Conservation (phyloP, 2,797 vertebrate species). For the Masticophis lateralis region DNA sequence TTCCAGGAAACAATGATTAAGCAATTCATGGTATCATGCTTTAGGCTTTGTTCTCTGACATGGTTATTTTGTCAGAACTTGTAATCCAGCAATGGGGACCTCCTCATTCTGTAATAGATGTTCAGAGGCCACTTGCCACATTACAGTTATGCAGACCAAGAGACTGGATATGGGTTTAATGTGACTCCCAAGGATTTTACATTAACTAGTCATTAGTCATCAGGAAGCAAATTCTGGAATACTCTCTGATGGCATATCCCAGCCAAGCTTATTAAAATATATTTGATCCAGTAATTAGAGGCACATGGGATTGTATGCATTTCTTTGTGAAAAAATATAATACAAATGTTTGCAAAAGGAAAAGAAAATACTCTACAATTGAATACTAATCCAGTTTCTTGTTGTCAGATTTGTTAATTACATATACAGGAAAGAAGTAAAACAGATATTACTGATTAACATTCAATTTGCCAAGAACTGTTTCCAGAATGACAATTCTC, state of each 20-base stretch:
- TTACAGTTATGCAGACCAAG: background rate
- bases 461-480: conserved; percentile 37
- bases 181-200: background rate
- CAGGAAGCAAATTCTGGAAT: background rate
- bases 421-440: conserved; percentile 29
- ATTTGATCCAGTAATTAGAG: conserved; percentile 13
- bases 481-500: conserved; percentile 44
- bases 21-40: background rate
- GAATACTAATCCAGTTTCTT: conserved; percentile 35
- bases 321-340: conserved; percentile 24
- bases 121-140: background rate
- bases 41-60: background rate
- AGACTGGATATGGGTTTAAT: background rate
- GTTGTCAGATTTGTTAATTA: conserved; percentile 44
- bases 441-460: conserved; percentile 41
- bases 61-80: background rate
- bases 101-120: background rate
- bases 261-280: conserved; percentile 14
- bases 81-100: background rate
- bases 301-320: conserved; percentile 14
- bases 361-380: conserved; percentile 19
- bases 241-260: conserved; percentile 10
- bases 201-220: background rate
- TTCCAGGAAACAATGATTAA: background rate
- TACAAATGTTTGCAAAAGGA: conserved; percentile 37